A percentile compares a stretch with the other conserved stretches of the same genome.
phyloP scores from a whole-genome alignment of 2,113 vertebrate species.

The Cyphomyrus plagiostoma region DNA sequence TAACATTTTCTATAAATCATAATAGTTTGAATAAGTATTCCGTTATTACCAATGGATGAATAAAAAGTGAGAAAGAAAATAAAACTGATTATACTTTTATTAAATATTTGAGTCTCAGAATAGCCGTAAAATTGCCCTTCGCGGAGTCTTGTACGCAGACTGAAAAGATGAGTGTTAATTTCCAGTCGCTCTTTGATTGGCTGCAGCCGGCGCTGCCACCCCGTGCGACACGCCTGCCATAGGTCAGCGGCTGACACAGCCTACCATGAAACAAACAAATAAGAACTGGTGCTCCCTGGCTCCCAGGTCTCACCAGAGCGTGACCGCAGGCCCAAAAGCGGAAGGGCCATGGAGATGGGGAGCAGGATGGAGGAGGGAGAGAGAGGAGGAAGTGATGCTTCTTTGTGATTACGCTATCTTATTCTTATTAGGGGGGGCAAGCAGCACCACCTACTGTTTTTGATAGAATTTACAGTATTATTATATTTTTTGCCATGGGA shows the following conservation, averaged over 20 bases:
- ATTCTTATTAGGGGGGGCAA: background rate
- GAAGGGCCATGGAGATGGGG: slow-evolving; percentile 62
- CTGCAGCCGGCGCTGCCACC: slow-evolving; percentile 76
- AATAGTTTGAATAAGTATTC: background rate
- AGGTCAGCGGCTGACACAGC: slow-evolving; percentile 93
- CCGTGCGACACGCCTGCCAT: slow-evolving; percentile 75
- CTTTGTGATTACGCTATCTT: background rate
- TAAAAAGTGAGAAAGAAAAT: background rate
- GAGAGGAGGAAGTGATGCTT: slow-evolving; percentile 32
- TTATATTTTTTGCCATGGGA: background rate
- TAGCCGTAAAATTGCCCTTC: slow-evolving; percentile 72
- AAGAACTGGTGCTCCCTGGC: slow-evolving; percentile 97
- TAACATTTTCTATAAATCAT: background rate
- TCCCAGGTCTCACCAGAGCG: slow-evolving; percentile 76
- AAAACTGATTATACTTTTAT: slow-evolving; percentile 37
- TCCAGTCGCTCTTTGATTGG: slow-evolving; percentile 89
- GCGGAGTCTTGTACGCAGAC: slow-evolving; percentile 65
- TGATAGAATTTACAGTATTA: background rate
- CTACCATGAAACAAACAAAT: slow-evolving; percentile 99
- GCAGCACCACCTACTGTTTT: background rate
- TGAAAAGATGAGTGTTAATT: slow-evolving; percentile 90
- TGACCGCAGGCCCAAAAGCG: slow-evolving; percentile 70
- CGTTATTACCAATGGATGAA: background rate
- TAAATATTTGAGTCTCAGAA: slow-evolving; percentile 52
- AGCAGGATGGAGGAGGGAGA: slow-evolving; percentile 30